These are phyloP conservation scores for Melipona bicolor DNA, from an alignment of 2,888 invertebrate genomes.

Conservation along the genomic window DNA sequence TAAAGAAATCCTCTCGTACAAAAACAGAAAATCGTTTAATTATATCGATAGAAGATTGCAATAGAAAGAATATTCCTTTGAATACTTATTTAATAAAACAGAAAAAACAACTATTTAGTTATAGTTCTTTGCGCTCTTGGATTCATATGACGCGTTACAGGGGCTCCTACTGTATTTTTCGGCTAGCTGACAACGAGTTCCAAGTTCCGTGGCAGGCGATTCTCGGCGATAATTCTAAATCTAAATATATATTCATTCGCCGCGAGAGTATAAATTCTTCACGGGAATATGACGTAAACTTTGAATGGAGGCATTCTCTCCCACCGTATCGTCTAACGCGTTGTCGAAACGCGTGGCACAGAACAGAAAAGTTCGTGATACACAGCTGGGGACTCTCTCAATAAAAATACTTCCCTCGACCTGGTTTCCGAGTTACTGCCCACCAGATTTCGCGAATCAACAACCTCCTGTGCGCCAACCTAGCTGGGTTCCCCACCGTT, in stretches of 20 bases:
- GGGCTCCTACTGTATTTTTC: background rate
- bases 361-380: background rate
- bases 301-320: slow-evolving; percentile 19
- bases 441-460: slow-evolving; percentile 23
- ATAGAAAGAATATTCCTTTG: too few relatives aligned
- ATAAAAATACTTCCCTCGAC: slow-evolving; percentile 39
- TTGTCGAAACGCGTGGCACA: slow-evolving; percentile 4
- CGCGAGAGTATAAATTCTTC: slow-evolving; percentile 18
- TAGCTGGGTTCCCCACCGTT: background rate
- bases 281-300: slow-evolving; percentile 21
- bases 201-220: background rate
- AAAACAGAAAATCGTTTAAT: too few relatives aligned
- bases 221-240: background rate
- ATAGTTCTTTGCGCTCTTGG: too few relatives aligned
- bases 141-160: too few relatives aligned
- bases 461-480: slow-evolving; percentile 13
- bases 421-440: slow-evolving; percentile 22
- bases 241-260: slow-evolving; percentile 37
- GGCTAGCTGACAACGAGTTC: background rate
- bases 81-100: too few relatives aligned
- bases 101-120: too few relatives aligned
- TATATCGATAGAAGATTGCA: too few relatives aligned
- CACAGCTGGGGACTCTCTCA: background rate
- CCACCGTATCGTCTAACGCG: background rate
- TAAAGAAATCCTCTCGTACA: too few relatives aligned